phyloP scores from a whole-genome alignment of 2,797 vertebrate genomes.

The Sternarchorhynchus goeldii region DNA sequence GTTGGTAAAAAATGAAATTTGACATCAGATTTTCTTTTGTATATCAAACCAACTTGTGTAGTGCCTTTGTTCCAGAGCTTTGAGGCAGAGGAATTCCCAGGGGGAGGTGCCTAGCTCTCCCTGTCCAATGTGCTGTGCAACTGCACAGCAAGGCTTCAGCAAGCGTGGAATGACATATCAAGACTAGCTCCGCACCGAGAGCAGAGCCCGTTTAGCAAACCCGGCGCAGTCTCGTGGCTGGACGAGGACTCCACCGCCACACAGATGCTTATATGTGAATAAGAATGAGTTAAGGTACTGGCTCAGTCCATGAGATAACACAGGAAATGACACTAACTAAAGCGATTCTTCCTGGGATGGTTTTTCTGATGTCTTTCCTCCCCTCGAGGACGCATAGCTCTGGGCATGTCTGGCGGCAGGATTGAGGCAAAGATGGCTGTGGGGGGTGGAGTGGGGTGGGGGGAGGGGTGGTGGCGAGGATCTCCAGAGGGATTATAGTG shows the following conservation, averaged over 20 bases:
- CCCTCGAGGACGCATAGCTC: background rate
- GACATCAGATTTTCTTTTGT: background rate
- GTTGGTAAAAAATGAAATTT: background rate
- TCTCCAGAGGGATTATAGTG: constrained; percentile 52
- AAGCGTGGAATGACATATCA: background rate
- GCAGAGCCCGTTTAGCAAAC: constrained; percentile 13
- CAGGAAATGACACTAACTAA: constrained; percentile 68
- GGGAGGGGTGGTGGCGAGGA: constrained; percentile 6
- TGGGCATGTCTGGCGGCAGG: constrained; percentile 30
- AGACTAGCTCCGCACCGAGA: background rate
- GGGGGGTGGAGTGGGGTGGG: constrained; percentile 27
- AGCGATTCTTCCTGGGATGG: constrained; percentile 55
- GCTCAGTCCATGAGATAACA: constrained; percentile 62
- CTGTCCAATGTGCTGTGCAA: constrained; percentile 31
- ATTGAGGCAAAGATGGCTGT: constrained; percentile 32
- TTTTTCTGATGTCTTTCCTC: constrained; percentile 52
- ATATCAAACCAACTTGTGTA: background rate
- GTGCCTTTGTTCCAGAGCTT: constrained; percentile 4
- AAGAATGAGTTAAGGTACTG: constrained; percentile 55
- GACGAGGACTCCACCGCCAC: background rate
- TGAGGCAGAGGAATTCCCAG: constrained; percentile 11
- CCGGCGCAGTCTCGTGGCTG: background rate
- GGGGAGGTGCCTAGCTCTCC: background rate
- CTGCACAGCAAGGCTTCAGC: constrained; percentile 2
- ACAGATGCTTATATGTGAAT: constrained; percentile 15